phyloP scores from a whole-genome alignment of 2,113 vertebrate species.

The Sterrhoptilus dennistouni region DNA sequence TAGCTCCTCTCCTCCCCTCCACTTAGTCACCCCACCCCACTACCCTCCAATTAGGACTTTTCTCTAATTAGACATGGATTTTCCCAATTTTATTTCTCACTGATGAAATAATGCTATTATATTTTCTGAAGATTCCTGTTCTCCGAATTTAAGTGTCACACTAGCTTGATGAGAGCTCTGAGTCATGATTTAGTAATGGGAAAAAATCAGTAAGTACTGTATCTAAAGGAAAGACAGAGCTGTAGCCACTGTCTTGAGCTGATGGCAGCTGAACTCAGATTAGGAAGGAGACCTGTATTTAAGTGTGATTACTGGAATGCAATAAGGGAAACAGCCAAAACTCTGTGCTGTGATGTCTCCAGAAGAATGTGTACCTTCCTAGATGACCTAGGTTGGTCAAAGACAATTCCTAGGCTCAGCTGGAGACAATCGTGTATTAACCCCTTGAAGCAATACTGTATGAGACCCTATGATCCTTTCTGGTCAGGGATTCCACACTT shows the following conservation, averaged over 20 bases:
- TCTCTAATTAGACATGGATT: background rate
- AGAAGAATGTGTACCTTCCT: background rate
- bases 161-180: background rate
- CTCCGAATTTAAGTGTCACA: background rate
- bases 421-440: background rate
- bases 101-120: background rate
- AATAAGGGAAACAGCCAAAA: background rate
- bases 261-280: background rate
- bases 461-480: background rate
- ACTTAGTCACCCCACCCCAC: background rate
- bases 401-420: background rate
- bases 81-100: background rate
- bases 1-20: background rate
- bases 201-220: background rate
- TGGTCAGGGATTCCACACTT: background rate
- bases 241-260: background rate
- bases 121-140: background rate
- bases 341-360: background rate
- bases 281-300: background rate
- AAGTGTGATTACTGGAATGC: background rate
- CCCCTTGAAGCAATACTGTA: background rate
- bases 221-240: background rate
- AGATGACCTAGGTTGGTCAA: background rate
- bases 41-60: background rate
- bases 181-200: background rate